Conservation (phyloP, 1,140 invertebrate species). For the Brachionus plicatilis region DNA sequence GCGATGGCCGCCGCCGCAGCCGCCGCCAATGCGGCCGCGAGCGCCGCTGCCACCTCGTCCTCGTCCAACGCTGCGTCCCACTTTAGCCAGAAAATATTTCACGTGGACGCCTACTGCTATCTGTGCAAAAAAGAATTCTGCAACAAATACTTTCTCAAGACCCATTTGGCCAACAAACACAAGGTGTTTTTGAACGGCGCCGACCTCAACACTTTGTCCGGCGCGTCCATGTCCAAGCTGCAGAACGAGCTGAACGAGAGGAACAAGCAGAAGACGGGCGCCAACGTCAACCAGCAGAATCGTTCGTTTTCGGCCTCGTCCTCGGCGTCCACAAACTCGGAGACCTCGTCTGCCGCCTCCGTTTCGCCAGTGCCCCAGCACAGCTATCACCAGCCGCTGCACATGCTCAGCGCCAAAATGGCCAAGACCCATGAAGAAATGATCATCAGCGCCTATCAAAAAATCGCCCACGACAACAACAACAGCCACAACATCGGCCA, state of each 20-base stretch:
- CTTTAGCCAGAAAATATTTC: conserved; percentile 23
- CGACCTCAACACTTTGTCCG: not conserved
- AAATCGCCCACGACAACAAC: not conserved
- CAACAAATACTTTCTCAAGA: conserved; percentile 55
- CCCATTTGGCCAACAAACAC: conserved; percentile 40
- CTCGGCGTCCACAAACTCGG: not conserved
- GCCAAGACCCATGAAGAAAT: not conserved
- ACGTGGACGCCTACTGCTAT: conserved; percentile 75
- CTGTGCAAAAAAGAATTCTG: conserved; percentile 62
- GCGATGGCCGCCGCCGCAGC: conserved; percentile 1
- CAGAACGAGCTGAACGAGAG: conserved; percentile 17
- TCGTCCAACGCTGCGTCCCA: not conserved
- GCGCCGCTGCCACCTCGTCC: not conserved
- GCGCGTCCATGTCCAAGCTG: conserved; percentile 17
- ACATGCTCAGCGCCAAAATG: not conserved
- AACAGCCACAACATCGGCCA: too few species aligned
- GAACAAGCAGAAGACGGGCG: not conserved
- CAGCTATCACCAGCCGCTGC: not conserved
- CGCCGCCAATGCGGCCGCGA: not conserved
- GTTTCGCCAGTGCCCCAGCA: conserved; percentile 16
- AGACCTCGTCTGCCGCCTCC: not conserved
- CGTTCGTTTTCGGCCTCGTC: conserved; percentile 20
- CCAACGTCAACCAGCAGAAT: not conserved
- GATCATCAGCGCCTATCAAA: not conserved
- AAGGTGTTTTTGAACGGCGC: conserved; percentile 34